phyloP scores from a whole-genome alignment of 2,113 vertebrate genomes.

The Pterocles orientalis region DNA sequence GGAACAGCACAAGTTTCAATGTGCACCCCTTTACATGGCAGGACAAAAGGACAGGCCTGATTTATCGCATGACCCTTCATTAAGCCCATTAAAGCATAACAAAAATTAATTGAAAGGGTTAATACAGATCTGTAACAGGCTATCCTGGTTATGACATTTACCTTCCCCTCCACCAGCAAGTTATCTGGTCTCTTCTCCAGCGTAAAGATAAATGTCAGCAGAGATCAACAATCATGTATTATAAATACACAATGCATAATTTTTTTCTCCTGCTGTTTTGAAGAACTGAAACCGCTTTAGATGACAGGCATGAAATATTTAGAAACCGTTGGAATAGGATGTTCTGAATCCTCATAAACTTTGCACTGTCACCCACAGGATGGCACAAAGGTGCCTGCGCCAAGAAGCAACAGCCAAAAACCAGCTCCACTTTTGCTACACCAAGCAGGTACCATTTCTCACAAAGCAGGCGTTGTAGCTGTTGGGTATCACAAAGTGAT shows the following conservation, averaged over 20 bases:
- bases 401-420: neutral
- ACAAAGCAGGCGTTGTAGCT: neutral
- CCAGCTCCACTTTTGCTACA: neutral
- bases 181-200: neutral
- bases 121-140: neutral
- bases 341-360: constrained; percentile 39
- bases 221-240: constrained; percentile 42
- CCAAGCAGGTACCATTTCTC: neutral
- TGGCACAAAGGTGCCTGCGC: neutral
- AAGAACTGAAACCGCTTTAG: constrained; percentile 24
- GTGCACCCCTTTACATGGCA: neutral
- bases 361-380: constrained; percentile 20
- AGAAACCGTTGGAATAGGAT: neutral
- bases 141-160: constrained; percentile 31
- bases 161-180: neutral
- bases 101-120: constrained; percentile 29
- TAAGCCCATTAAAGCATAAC: neutral
- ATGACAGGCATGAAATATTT: constrained; percentile 52
- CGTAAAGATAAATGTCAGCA: constrained; percentile 45
- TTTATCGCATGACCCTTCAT: neutral
- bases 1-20: fast-evolving
- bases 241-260: constrained; percentile 17
- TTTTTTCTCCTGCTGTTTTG: constrained; percentile 29
- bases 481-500: neutral
- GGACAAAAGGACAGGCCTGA: neutral